phyloP scores from a whole-genome alignment of 2,888 invertebrate species.

The Lithophane semibrunnea region DNA sequence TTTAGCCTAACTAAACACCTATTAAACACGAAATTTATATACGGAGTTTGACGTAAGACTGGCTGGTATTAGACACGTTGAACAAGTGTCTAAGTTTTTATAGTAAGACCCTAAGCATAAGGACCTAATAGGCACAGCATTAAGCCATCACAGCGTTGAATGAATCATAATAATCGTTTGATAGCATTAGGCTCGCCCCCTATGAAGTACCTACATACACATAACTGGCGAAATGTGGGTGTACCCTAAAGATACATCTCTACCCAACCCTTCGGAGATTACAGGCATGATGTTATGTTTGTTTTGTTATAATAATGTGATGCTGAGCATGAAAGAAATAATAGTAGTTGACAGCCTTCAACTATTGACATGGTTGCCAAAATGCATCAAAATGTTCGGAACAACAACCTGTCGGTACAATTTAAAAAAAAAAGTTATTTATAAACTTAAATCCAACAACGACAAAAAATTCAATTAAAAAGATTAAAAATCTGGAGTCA shows the following conservation, averaged over 20 bases:
- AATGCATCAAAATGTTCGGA: background rate
- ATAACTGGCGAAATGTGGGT: background rate
- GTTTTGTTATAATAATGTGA: background rate
- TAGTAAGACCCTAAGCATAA: too few relatives aligned
- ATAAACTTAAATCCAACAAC: too few relatives aligned
- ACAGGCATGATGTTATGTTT: too few relatives aligned
- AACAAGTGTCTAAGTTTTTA: too few relatives aligned
- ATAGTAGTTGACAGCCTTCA: slow-evolving; percentile 1
- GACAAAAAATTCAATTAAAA: too few relatives aligned
- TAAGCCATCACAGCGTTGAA: background rate
- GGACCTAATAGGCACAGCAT: background rate
- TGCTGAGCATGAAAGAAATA: background rate
- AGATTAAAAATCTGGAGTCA: too few relatives aligned
- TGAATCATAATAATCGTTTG: background rate
- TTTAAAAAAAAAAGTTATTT: too few relatives aligned
- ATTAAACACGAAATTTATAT: too few relatives aligned
- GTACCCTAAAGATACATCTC: background rate
- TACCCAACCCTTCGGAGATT: background rate
- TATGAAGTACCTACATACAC: background rate
- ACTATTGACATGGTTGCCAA: background rate
- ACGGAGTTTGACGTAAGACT: too few relatives aligned
- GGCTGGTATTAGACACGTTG: too few relatives aligned
- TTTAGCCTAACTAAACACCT: too few relatives aligned
- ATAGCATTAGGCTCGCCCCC: too few relatives aligned
- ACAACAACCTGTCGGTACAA: background rate